A percentile compares a stretch with the other conserved stretches of the same genome.
phyloP scores from a whole-genome alignment of 2,797 vertebrate species.

The Gastrophryne carolinensis region DNA sequence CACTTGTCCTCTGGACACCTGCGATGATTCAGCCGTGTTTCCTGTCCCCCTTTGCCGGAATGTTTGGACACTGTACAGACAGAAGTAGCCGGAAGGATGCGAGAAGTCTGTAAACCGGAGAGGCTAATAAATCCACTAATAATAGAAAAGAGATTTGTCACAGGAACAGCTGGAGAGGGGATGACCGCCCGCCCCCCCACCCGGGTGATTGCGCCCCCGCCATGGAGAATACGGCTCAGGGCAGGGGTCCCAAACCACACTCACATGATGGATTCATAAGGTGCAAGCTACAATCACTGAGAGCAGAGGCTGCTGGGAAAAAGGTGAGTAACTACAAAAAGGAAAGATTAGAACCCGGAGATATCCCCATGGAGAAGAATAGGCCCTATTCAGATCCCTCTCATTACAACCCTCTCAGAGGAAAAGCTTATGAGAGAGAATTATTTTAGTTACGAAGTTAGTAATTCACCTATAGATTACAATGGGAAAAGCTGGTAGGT shows the following conservation, averaged over 20 bases:
- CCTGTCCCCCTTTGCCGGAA: background rate
- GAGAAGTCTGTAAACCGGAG: slow-evolving; percentile 3
- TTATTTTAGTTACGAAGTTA: too few species aligned
- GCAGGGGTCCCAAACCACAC: background rate
- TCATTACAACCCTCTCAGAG: too few species aligned
- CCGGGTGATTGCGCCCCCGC: background rate
- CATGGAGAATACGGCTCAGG: background rate
- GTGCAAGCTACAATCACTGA: too few species aligned
- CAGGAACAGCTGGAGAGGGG: slow-evolving; percentile 10
- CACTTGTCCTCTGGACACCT: background rate
- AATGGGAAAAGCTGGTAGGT: too few species aligned
- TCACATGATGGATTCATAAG: too few species aligned
- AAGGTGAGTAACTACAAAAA: too few species aligned
- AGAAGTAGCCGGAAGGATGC: slow-evolving; percentile 20
- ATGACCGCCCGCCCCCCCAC: background rate
- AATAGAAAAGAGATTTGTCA: background rate
- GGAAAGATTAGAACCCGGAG: too few species aligned
- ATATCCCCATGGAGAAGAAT: too few species aligned
- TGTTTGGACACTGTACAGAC: background rate
- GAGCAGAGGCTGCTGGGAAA: too few species aligned
- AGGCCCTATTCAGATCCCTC: too few species aligned
- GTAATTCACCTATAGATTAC: too few species aligned
- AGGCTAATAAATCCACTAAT: slow-evolving; percentile 11
- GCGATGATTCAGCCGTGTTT: background rate
- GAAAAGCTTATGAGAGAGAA: too few species aligned